Evolutionary conservation across 1,140 invertebrate genomes (phyloP).

Genomic region (Zophobas atratus): DNA sequence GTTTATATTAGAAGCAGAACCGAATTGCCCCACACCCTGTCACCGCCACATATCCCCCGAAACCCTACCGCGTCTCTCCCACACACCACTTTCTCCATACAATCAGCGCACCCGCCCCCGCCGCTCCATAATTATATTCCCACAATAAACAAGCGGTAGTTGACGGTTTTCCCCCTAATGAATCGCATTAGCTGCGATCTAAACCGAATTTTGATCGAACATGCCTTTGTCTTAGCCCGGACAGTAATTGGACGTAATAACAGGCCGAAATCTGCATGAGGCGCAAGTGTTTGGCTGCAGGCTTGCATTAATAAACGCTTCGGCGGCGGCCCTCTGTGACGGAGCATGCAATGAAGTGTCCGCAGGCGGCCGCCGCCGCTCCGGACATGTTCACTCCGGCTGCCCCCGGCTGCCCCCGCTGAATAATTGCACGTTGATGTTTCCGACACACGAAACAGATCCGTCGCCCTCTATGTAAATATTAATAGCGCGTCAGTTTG

Average conservation of each 20-base stretch:
- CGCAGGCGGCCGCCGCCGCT: conserved; percentile 7
- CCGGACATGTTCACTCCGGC: background rate
- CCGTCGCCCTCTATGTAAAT: conserved; percentile 30
- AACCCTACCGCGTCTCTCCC: too few relatives aligned
- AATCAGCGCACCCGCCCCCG: background rate
- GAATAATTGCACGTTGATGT: conserved; percentile 42
- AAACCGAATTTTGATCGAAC: conserved; percentile 33
- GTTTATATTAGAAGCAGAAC: too few relatives aligned
- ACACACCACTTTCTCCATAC: too few relatives aligned
- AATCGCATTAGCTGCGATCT: conserved; percentile 17
- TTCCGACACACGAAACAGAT: conserved; percentile 40
- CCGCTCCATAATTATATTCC: conserved; percentile 11
- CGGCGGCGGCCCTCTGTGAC: conserved; percentile 24
- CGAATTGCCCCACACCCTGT: too few relatives aligned
- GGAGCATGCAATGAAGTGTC: conserved; percentile 42
- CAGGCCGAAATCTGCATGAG: conserved; percentile 28
- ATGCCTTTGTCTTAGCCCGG: conserved; percentile 13
- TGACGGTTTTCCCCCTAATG: conserved; percentile 15
- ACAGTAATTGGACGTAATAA: conserved; percentile 30
- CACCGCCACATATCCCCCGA: too few relatives aligned
- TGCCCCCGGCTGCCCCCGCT: conserved; percentile 11
- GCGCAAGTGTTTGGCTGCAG: conserved; percentile 38
- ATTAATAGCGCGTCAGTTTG: conserved; percentile 37
- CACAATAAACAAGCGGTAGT: conserved; percentile 29
- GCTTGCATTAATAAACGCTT: conserved; percentile 38